Conservation (phyloP, 92 coral and sea anemone genomes). For the Heliopora coerulea region DNA sequence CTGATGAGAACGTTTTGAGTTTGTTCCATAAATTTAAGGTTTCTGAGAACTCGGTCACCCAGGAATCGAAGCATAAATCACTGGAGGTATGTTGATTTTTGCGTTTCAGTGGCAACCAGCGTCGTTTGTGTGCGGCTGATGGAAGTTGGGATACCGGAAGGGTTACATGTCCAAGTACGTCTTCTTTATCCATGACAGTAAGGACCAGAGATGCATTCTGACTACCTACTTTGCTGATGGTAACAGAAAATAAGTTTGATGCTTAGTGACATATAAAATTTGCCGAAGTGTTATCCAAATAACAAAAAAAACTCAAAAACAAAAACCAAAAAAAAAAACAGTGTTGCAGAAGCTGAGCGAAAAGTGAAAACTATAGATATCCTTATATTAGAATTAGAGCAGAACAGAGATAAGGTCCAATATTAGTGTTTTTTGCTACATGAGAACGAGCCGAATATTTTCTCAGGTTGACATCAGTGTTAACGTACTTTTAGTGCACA, state of each 20-base stretch:
- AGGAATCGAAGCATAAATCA: conserved; percentile 92
- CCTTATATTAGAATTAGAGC: too few relatives aligned
- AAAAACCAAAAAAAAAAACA: too few relatives aligned
- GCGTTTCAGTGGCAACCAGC: conserved; percentile 86
- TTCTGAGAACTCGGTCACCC: conserved; percentile 76
- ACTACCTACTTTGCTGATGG: conserved; percentile 63
- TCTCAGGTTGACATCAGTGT: too few relatives aligned
- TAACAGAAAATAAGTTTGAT: not conserved
- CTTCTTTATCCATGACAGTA: conserved; percentile 80
- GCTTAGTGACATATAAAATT: too few relatives aligned
- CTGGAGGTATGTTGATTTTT: conserved; percentile 74
- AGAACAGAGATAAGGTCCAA: too few relatives aligned
- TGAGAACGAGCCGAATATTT: too few relatives aligned
- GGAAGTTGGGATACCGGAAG: conserved; percentile 86
- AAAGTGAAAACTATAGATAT: too few relatives aligned
- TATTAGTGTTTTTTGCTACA: too few relatives aligned
- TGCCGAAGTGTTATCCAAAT: too few relatives aligned
- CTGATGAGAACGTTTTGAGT: conserved; percentile 18
- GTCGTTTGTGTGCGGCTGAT: conserved; percentile 88
- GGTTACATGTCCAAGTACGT: conserved; percentile 68
- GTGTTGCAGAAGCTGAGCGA: too few relatives aligned
- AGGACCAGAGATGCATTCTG: conserved; percentile 76
- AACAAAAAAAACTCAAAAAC: too few relatives aligned
- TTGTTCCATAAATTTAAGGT: conserved; percentile 32
- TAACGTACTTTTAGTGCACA: too few relatives aligned